Base-by-base conservation (phyloP, 2,113 vertebrate species). In the Shinisaurus crocodilurus region DNA sequence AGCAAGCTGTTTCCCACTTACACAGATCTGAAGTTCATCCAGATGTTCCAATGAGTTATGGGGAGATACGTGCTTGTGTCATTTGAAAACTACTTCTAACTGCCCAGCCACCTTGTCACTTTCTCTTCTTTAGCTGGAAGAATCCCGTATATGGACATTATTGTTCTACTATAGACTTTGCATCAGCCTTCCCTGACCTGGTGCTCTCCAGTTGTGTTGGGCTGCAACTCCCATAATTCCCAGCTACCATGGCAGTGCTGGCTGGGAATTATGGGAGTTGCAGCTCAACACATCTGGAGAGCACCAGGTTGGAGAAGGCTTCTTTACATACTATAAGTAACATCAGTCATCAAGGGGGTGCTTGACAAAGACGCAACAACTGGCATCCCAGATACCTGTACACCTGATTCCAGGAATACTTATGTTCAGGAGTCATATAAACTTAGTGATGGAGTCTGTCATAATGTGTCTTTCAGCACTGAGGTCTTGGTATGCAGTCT, bases 401-500 rank as follows among this genome's bases (percentile, higher is more conserved):
- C 27, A 5, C 48, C 25, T 54, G 20, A 2, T n/a, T 74, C 34
- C 45, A 72, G 69, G 23, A 86, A 86, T 72, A 63, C 20, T 60
- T 87, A n/a, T 76, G 25, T 85, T 72, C n/a, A 37, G 25, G 32
- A 37, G 29, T 74, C 20, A 40, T 37, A 40, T 43, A 13, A 2
- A 45, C 6, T 32, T 69, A 18, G 29, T 63, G 60, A 34, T 69
- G 43, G 40, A 85, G 18, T 85, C 32, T 16, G 45, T 72, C 45
- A 54, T 85, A 34, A 48, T 72, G 34, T 72, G 84, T 16, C 67
- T 72, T 48, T 54, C 84, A 85, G 43, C 37, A 70, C 72, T 91
- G 77, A 95, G 32, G 86, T 85, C 25, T 65, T 13, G 85, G 25
- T 83, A 50, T 80, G 89, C 83, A 6, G 67, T 25, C 65, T 87